Base-by-base conservation (phyloP, 2,888 invertebrate genomes). In the Anorthoa munda region DNA sequence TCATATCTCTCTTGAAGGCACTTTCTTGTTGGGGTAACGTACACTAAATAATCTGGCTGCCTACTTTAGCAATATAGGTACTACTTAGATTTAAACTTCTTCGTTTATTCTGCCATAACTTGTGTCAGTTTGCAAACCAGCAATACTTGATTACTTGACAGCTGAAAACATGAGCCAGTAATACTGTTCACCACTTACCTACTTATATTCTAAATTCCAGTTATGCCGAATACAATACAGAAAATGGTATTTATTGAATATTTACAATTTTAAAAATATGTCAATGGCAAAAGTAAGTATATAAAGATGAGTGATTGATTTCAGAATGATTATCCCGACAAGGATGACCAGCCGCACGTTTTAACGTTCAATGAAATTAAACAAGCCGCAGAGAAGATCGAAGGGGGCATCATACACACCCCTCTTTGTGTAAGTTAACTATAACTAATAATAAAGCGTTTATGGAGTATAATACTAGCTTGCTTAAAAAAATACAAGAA, bases 341-440 rank as follows among this genome's bases (percentile, higher is more conserved):
- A 60, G 26, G 48, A 72, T 5, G 85, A 89, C 3, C 56, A 50
- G 13, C 85, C 90, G 31, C 93, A 93, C 76, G 79, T 93, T 48
- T 83, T 95, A 81, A 84, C 91, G n/a, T 96, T 94, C 75, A 88
- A 84, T 81, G 96, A 95, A 87, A 94, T 96, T 31, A 95, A 94
- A 89, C 87, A 92, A 86, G 96, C 96, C 4, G 91, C 92, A 1
- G 94, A 95, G 64, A 90, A 92, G 71, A 95, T 95, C 66, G 94
- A 95, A 84, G 93, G 93, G 70, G 94, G 93, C 65, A 91, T 95
- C 50, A 95, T 96, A 87, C 96, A 96, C 77, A 96, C 96, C 23
- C 96, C 96, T 21, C 91, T 96, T 65, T 96, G 96, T 87, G 96
- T 96, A 88, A 87, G 95, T 92, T 82, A 13, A 23, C 2, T 23